phyloP scores from a whole-genome alignment of 2,888 invertebrate species.

The Ormyrus labotus region DNA sequence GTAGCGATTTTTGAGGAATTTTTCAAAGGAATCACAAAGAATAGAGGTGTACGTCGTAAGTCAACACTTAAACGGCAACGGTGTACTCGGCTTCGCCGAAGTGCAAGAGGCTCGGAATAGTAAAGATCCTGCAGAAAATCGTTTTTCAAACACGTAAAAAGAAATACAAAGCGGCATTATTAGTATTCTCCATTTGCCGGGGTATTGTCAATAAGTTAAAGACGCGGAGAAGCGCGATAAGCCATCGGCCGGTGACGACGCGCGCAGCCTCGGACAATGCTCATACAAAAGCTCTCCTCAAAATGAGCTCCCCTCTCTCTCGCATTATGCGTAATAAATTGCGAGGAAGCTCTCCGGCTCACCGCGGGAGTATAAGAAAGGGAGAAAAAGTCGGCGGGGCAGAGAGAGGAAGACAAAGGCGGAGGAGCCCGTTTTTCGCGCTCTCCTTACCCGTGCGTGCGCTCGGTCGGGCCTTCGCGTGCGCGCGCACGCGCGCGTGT shows the following conservation, averaged over 20 bases:
- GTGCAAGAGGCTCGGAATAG: too few relatives aligned
- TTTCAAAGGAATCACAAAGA: too few relatives aligned
- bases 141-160: background rate
- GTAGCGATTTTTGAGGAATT: too few relatives aligned
- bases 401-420: constrained; percentile 25
- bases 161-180: constrained; percentile 27
- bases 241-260: constrained; percentile 10
- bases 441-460: background rate
- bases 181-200: constrained; percentile 38
- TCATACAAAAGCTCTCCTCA: background rate
- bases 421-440: constrained; percentile 38
- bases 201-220: constrained; percentile 44
- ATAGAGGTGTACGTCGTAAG: too few relatives aligned
- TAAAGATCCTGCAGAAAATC: too few relatives aligned
- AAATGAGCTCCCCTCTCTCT: background rate
- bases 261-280: background rate
- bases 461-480: background rate
- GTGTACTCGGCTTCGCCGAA: too few relatives aligned
- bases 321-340: constrained; percentile 52
- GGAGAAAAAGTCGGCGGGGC: background rate
- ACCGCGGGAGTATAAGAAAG: background rate
- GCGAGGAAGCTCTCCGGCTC: constrained; percentile 15
- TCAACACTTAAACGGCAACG: too few relatives aligned
- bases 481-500: constrained; percentile 32
- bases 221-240: constrained; percentile 10